Evolutionary conservation across 2,888 invertebrate species (phyloP), one percentile per base, ranked within the genome.

Genomic region (Scelioninae gen. 2): DNA sequence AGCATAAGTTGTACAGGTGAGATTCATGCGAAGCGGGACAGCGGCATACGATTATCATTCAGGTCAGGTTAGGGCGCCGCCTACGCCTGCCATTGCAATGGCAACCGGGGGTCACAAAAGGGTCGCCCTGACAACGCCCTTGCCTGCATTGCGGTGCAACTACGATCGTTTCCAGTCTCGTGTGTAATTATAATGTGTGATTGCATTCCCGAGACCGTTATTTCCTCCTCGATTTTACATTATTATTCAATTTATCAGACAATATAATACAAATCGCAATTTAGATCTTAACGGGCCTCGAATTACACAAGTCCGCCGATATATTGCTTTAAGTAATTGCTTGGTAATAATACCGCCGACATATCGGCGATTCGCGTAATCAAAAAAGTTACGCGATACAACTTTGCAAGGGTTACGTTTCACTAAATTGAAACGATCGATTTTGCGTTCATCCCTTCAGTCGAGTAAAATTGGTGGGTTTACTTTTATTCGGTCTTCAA

Each of bases 51-150:
- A 69, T 71, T 71, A 72, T 63, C 65, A 58, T 75, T 76, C 77
- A 72, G 73, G 76, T 63, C 72, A 75, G 75, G 77, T 76, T 71
- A 76, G 74, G 69, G 69, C 74, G 61, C 71, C 74, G 60, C 74
- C 73, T 73, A 68, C 71, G 71, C n/a, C n/a, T n/a, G n/a, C n/a
- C 70, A 70, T 69, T 58, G 69, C 69, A 61, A 68, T 71, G 60
- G 70, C 67, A 73, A 71, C 70, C 58, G 46, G 81, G 78, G 79
- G 78, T 82, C 80, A 78, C 80, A 78, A 82, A 79, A 81, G 82
- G 83, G 84, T 85, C 83, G 81, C 80, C 84, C 83, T 85, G 85
- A 85, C 85, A 85, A 85, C 85, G 84, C 82, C 84, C 83, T 84
- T 81, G 82, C 84, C 85, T 85, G 85, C 85, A 85, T 81, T 85